Evolutionary conservation across 64 coral and sea anemone genomes (phyloP), one percentile per base, ranked within the genome.

Genomic region (Actinia tenebrosa): DNA sequence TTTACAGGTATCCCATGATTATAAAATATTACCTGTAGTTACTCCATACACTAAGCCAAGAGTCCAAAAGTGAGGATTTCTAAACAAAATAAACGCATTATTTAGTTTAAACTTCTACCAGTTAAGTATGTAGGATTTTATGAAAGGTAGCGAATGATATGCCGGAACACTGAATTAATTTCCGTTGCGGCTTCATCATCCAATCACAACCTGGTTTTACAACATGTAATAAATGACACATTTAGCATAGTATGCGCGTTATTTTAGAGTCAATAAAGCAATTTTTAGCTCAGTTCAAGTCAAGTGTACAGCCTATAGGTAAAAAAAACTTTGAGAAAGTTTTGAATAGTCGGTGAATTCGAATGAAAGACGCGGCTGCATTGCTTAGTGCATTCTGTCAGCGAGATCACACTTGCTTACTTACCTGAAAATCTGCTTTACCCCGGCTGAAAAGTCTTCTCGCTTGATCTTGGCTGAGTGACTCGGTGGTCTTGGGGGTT

Each of bases 21-120:
- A 22, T 66, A 23, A 66, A 7, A 23, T 66, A 71, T 11, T 89
- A 99, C 97, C 97, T 77, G 97, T 99, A 22, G 97, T 95, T 22
- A 94, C 79, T 44, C 97, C 97, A 62, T 99, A 99, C 43, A 99
- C 90, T 8, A 99, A 60, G 16, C 87, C 86, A 58, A 99, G 94
- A 4, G 93, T 99, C 97, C 97, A 99, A 22, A 99, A 99, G 55
- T 94, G 93, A 53, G 89, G 87, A 53, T 99, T 95, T 64, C 93
- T 95, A 83, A 25, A n/a, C 79, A 86, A 78, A 11, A 19, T 22
- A 75, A 75, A 75, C 4, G 14, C 0, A 14, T 30, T 42, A 42
- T 5, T 30, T 66, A 66, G 16, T 66, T 66, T 0, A 66, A 66
- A 3, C 63, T n/a, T 61, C 47, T 8, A 8, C 47, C 47, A 50